Evolutionary conservation across 2,797 vertebrate species (phyloP).

Genomic region (Zenarchopterus dispar): DNA sequence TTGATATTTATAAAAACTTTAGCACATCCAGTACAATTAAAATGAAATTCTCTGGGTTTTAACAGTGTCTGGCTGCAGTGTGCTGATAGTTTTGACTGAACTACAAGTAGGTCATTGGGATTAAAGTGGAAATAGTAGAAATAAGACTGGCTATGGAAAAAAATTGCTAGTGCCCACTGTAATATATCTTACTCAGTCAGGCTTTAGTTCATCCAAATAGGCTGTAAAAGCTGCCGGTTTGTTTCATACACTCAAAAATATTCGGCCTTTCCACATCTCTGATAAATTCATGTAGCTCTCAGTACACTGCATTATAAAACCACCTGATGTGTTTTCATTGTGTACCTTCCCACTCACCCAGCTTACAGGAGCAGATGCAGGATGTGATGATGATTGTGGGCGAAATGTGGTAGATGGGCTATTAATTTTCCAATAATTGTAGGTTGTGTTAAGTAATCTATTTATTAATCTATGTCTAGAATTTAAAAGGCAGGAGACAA

Average conservation of each 20-base stretch:
- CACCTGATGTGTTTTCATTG: slow-evolving; percentile 37
- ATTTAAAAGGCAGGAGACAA: slow-evolving; percentile 24
- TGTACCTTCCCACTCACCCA: slow-evolving; percentile 23
- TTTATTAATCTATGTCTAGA: slow-evolving; percentile 41
- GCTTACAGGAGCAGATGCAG: slow-evolving; percentile 25
- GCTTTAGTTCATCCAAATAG: not conserved
- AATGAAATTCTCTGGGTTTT: not conserved
- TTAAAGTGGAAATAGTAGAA: slow-evolving; percentile 20
- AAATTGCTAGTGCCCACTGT: not conserved
- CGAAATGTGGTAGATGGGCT: slow-evolving; percentile 30
- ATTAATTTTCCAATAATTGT: slow-evolving; percentile 52
- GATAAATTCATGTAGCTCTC: slow-evolving; percentile 9
- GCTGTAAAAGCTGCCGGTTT: slow-evolving; percentile 22
- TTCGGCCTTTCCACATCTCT: slow-evolving; percentile 8
- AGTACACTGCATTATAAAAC: slow-evolving; percentile 11
- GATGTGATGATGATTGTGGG: slow-evolving; percentile 24
- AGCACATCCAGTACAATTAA: not conserved
- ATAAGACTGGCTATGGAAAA: not conserved
- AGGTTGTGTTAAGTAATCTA: slow-evolving; percentile 36
- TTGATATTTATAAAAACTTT: not conserved
- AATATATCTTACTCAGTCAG: slow-evolving; percentile 15
- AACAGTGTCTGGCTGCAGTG: not conserved
- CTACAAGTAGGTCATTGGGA: slow-evolving; percentile 22
- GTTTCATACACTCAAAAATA: slow-evolving; percentile 18
- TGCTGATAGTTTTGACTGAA: slow-evolving; percentile 12